These are phyloP conservation scores for Actinernus sp. DNA, from an alignment of 92 coral and sea anemone species.

Conservation along the genomic window DNA sequence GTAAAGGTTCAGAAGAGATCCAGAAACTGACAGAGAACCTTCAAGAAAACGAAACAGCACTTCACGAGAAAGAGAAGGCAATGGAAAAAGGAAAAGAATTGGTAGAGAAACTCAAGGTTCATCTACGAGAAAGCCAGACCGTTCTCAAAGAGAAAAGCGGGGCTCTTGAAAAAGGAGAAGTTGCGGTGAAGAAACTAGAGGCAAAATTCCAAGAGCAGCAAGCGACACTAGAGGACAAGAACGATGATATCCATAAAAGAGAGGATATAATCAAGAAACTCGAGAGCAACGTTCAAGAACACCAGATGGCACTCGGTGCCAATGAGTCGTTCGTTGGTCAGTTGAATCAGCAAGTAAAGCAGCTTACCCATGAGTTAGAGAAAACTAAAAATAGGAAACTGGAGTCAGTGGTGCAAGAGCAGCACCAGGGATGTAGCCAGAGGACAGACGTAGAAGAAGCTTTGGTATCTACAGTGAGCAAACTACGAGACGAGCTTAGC, in stretches of 20 bases:
- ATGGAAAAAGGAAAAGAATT: conserved; percentile 2
- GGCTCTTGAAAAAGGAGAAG: conserved; percentile 6
- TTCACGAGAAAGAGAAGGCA: conserved; percentile 5
- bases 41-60: not conserved
- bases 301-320: conserved; percentile 34
- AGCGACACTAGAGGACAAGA: conserved; percentile 11
- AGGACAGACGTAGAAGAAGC: conserved; percentile 10
- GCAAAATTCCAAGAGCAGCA: conserved; percentile 8
- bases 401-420: conserved; percentile 17
- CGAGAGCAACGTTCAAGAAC: conserved; percentile 21
- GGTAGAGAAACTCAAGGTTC: not conserved
- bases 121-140: too few species aligned
- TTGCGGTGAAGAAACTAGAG: conserved; percentile 15
- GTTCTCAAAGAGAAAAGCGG: not conserved
- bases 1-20: not conserved
- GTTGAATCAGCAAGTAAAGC: conserved; percentile 51
- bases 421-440: too few species aligned
- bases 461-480: not conserved
- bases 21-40: not conserved
- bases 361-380: conserved; percentile 43
- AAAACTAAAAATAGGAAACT: conserved; percentile 20
- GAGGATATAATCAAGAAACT: conserved; percentile 3
- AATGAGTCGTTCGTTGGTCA: conserved; percentile 44
- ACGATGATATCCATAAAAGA: not conserved
- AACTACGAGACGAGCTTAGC: conserved; percentile 27